Evolutionary conservation across 2,113 vertebrate genomes (phyloP), one percentile per base, ranked within the genome.

Genomic region (Rhipidura dahli): DNA sequence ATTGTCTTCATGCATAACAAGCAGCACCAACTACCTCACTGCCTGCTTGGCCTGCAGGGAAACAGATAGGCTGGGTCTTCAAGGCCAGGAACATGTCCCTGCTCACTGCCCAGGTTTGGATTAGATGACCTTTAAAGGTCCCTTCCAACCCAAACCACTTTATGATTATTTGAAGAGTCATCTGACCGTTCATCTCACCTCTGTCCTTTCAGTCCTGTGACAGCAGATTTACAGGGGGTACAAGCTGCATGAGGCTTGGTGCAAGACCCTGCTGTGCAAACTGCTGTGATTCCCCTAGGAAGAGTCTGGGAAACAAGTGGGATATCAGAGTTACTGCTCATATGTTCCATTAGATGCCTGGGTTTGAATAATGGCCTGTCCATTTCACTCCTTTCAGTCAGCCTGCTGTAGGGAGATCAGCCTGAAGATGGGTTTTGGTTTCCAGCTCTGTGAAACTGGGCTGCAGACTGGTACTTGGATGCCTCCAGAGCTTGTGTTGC

Each of bases 391-490:
- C 50, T 83, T 77, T 83, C 80, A n/a, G n/a, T 85, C 79, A 59
- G 39, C 40, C 54, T 68, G 10, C 13, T 87, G 11, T 33, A 20
- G 30, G 39, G 54, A 79, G 42, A 47, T 47, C 37, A 11, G 51
- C 22, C 75, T 70, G 79, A 70, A 59, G 42, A 44, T 40, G 39
- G 59, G 30, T 75, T 94, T 87, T 20, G 19, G 18, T 85, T 91
- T 90, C 70, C 65, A 83, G 16, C 37, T 84, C 33, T 57, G 53
- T 79, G 70, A 89, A 94, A 63, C 44, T 59, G 89, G 78, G 44
- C 88, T 86, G 56, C 59, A 86, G 3, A 28, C 37, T 76, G 42
- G 13, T 54, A 10, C 54, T 61, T 47, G 51, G 26, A 30, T 91
- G 27, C 35, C 45, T 76, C 35, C 73, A 75, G 61, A 91, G 24